phyloP scores from a whole-genome alignment of 53 echinoderm and acorn worm genomes.

The Crossaster papposus region DNA sequence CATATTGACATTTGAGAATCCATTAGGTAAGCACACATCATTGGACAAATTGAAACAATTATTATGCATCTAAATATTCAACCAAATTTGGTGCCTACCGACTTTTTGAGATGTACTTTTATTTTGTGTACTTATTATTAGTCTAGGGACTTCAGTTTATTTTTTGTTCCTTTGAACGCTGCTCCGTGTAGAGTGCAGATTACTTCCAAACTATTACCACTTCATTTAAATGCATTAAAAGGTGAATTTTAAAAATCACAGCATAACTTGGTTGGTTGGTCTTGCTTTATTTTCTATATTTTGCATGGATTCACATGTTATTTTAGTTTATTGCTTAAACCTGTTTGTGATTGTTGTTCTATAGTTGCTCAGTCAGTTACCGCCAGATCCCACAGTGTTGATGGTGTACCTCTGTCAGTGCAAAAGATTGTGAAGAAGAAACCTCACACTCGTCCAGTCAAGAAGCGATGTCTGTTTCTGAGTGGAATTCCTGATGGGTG shows the following conservation, averaged over 20 bases:
- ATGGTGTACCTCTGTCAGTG: neutral
- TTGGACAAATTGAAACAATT: neutral
- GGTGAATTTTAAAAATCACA: no score
- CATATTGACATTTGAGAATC: conserved; percentile 28
- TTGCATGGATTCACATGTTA: neutral
- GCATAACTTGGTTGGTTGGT: neutral
- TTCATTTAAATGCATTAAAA: no score
- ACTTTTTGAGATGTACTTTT: no score
- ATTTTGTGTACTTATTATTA: no score
- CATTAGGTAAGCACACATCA: neutral
- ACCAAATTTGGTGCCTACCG: no score
- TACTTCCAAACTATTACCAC: no score
- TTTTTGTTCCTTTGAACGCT: no score
- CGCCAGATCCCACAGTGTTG: neutral
- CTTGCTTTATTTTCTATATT: neutral
- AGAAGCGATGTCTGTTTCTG: conserved; percentile 39
- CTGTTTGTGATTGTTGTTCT: neutral
- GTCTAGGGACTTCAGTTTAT: no score
- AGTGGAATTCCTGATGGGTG: conserved; percentile 52
- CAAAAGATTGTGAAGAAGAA: conserved; percentile 42
- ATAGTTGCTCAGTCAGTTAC: conserved; percentile 14
- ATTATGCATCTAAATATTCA: neutral
- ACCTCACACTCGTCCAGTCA: conserved; percentile 40
- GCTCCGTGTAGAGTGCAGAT: no score
- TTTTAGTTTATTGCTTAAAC: neutral